A percentile compares a stretch with the other conserved stretches of the same genome.
These are phyloP conservation scores for Drosophila arawakana DNA, from an alignment of 1,140 invertebrate genomes.

Conservation along the genomic window DNA sequence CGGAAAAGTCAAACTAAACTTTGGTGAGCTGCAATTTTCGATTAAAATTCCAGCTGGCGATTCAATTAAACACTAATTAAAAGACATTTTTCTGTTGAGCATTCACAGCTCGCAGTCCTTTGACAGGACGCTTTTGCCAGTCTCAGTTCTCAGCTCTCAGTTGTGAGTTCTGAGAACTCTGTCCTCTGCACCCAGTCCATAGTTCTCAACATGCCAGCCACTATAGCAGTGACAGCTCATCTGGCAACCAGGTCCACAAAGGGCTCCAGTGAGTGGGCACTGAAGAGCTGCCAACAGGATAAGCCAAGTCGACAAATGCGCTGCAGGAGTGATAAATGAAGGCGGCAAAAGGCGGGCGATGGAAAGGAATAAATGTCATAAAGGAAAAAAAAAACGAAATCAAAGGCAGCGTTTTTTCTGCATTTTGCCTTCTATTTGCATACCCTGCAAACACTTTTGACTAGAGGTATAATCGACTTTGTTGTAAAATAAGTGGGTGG, in stretches of 20 bases:
- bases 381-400: constrained; percentile 32
- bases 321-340: constrained; percentile 66
- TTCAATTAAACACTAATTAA: constrained; percentile 82
- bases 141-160: constrained; percentile 3
- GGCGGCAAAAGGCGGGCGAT: constrained; percentile 22
- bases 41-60: constrained; percentile 80
- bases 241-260: constrained; percentile 32
- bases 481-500: too few relatives aligned
- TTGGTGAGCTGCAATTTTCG: constrained; percentile 68
- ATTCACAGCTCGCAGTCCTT: constrained; percentile 48
- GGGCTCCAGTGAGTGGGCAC: constrained; percentile 27
- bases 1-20: constrained; percentile 65
- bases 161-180: neutral
- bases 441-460: too few relatives aligned
- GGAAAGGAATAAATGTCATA: constrained; percentile 58
- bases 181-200: neutral
- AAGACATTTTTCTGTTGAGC: constrained; percentile 69
- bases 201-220: constrained; percentile 26
- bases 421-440: constrained; percentile 12
- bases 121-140: constrained; percentile 48
- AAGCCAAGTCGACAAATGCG: constrained; percentile 72
- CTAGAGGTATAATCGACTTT: too few relatives aligned
- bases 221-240: constrained; percentile 19
- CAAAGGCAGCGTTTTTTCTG: constrained; percentile 56
- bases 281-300: constrained; percentile 53